Conservation (phyloP, 1,140 invertebrate species). For the Coptotermes formosanus region DNA sequence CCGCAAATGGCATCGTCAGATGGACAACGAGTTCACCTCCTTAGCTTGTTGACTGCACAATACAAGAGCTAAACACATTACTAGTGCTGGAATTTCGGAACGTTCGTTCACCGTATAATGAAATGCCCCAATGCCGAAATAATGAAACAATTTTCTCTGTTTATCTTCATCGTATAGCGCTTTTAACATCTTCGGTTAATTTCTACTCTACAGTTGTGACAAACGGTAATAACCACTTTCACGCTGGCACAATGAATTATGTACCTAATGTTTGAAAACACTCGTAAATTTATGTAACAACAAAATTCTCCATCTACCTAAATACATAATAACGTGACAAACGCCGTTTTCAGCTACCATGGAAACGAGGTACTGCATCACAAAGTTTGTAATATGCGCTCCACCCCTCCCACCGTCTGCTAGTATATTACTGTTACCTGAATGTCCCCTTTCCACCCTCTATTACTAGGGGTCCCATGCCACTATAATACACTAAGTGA, state of each 20-base stretch:
- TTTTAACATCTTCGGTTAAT: background rate
- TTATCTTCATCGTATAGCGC: background rate
- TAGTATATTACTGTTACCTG: conserved; percentile 10
- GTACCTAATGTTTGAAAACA: background rate
- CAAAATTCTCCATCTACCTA: conserved; percentile 11
- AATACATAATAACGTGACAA: background rate
- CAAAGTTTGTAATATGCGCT: conserved; percentile 4
- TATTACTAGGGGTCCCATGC: background rate
- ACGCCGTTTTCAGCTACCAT: background rate
- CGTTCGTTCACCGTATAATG: background rate
- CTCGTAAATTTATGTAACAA: background rate
- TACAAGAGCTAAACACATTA: background rate
- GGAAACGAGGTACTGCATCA: background rate
- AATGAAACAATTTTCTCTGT: background rate
- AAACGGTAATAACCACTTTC: background rate
- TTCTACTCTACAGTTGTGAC: background rate
- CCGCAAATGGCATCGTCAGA: no score
- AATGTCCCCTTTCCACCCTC: background rate
- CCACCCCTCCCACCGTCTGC: background rate
- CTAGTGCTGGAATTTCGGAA: background rate
- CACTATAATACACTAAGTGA: conserved; percentile 12
- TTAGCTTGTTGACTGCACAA: background rate
- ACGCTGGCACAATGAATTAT: background rate
- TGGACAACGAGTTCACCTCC: no score
- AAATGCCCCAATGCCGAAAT: background rate